Percentiles rank a stretch among this genome's conserved stretches.
Evolutionary conservation across 2,888 invertebrate species (phyloP).

Genomic region (Micoletzkya japonica): DNA sequence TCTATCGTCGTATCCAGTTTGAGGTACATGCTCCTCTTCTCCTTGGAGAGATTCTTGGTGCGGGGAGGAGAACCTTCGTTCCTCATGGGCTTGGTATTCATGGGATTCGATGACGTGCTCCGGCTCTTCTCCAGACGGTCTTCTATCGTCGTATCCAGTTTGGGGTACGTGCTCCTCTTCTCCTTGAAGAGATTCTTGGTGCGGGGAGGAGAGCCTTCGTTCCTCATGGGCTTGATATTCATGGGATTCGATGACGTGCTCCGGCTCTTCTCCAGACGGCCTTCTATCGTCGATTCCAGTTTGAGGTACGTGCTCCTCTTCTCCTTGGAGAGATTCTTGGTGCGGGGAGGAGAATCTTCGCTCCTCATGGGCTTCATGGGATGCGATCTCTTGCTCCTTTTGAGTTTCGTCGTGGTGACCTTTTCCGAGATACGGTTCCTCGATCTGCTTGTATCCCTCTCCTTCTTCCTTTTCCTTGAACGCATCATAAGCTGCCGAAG

Average conservation of each 20-base stretch:
- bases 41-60: too few species aligned
- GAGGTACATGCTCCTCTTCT: too few species aligned
- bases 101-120: slow-evolving; percentile 31
- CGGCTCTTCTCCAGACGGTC: slow-evolving; percentile 11
- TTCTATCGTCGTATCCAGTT: slow-evolving; percentile 4
- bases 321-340: too few species aligned
- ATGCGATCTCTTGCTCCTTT: slow-evolving; percentile 9
- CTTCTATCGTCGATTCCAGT: too few species aligned
- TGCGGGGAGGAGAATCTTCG: too few species aligned
- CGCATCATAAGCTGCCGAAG: slow-evolving; percentile 23
- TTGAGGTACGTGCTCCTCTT: too few species aligned
- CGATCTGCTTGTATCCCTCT: slow-evolving; percentile 12
- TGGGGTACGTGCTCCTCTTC: too few species aligned
- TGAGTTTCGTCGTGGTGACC: background rate
- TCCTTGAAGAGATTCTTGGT: slow-evolving; percentile 3
- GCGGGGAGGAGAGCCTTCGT: slow-evolving; percentile 10
- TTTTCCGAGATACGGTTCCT: background rate
- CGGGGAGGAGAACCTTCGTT: slow-evolving; percentile 14
- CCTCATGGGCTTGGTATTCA: slow-evolving; percentile 1
- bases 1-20: too few species aligned
- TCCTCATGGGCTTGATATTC: slow-evolving; percentile 8
- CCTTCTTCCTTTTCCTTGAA: slow-evolving; percentile 6
- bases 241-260: slow-evolving; percentile 29
- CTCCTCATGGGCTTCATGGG: too few species aligned
- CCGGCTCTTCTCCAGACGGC: background rate